Evolutionary conservation across 92 coral and sea anemone species (phyloP), one percentile per base, ranked within the genome.

Genomic region (Micromussa lordhowensis): DNA sequence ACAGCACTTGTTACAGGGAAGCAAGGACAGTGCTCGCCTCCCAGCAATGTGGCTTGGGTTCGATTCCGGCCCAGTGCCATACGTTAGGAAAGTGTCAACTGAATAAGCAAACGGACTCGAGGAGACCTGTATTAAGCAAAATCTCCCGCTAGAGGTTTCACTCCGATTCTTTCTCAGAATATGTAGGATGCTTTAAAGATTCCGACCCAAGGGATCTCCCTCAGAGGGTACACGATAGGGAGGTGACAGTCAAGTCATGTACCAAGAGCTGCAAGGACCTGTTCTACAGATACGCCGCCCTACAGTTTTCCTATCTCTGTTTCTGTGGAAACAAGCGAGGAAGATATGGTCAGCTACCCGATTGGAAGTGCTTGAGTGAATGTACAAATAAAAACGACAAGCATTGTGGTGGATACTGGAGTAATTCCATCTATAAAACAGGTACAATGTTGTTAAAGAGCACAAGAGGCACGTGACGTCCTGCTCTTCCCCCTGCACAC

Each of bases 361-460:
- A 95, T 19, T 93, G 92, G 70, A 94, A 90, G 82, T 97, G 99
- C 64, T 93, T 94, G 30, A 95, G 98, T 29, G 89, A 91, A 36
- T 97, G 99, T 63, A 77, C 88, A 35, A 82, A 75, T 53, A 83
- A 77, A 64, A 85, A 85, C 16, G 98, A 95, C 75, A 80, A 91
- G 31, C 94, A 91, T 30, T 97, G 99, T 70, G 99, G 99, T 2
- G 99, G 99, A 55, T 95, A 97, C 53, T 97, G 99, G 99, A 94
- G 95, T 55, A 97, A 93, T 66, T 97, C 99, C 28, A 73, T 97
- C 48, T 97, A 91, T 63, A 87, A 89, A 82, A 97, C 99, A 89
- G 99, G 99, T 97, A 44, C 17, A 72, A 19, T 66, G 1, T 19
- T 58, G 22, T 44, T 22, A 58, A 58, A 17, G 10, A 15, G 32